phyloP scores from a whole-genome alignment of 2,797 vertebrate species.

The Myiotriccus ornatus region DNA sequence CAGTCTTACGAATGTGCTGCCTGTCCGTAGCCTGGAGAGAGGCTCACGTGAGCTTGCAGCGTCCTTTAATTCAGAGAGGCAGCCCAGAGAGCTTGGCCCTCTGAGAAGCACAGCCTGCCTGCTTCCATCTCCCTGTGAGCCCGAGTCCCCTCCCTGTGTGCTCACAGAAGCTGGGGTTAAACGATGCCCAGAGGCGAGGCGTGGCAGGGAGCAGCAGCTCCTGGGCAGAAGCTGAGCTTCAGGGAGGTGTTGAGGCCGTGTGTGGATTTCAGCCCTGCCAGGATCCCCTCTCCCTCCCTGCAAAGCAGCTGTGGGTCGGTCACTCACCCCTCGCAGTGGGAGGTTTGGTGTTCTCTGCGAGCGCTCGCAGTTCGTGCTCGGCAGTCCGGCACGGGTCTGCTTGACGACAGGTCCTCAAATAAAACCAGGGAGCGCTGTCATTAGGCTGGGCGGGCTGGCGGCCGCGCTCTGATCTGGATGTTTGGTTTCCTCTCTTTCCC shows the following conservation, averaged over 20 bases:
- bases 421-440: not conserved
- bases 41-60: not conserved
- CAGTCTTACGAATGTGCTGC: not conserved
- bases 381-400: not conserved
- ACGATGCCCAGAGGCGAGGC: slow-evolving; percentile 16
- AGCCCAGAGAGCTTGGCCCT: not conserved
- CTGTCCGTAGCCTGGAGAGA: not conserved
- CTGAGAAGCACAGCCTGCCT: not conserved
- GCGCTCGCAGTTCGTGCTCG: not conserved
- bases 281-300: not conserved
- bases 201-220: not conserved
- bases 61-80: not conserved
- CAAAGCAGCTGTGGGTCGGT: accelerated
- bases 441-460: not conserved
- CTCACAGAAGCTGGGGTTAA: slow-evolving; percentile 8
- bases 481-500: not conserved
- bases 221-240: not conserved
- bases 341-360: accelerated
- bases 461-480: not conserved
- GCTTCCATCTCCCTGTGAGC: not conserved
- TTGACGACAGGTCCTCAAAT: not conserved
- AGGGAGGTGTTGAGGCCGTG: not conserved
- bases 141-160: not conserved
- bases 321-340: accelerated
- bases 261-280: not conserved